Percentiles rank a stretch among this genome's conserved stretches.
Conservation (phyloP, 2,888 invertebrate species). For the Aelia acuminata region DNA sequence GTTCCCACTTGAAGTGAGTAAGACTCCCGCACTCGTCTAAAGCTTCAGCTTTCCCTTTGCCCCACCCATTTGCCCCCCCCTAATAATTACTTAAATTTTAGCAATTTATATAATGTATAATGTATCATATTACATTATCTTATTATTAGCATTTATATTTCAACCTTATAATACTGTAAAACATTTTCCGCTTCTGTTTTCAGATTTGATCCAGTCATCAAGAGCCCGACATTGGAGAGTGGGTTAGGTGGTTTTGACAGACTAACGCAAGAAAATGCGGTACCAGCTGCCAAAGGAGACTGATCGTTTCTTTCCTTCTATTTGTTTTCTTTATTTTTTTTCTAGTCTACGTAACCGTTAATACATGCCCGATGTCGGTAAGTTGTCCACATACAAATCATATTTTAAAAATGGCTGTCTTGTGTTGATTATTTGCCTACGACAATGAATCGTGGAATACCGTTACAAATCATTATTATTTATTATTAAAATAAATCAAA, state of each 20-base stretch:
- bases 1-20: too few species aligned
- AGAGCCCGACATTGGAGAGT: constrained; percentile 50
- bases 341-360: constrained; percentile 54
- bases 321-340: neutral
- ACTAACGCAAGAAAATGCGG: constrained; percentile 47
- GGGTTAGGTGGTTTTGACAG: constrained; percentile 50
- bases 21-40: too few species aligned
- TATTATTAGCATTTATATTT: neutral
- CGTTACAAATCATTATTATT: too few species aligned
- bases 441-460: too few species aligned
- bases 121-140: too few species aligned
- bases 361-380: neutral
- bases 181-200: too few species aligned
- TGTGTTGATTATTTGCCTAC: too few species aligned
- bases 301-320: constrained; percentile 5
- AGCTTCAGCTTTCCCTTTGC: too few species aligned
- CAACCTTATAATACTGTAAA: neutral
- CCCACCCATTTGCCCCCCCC: too few species aligned
- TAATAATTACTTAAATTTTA: too few species aligned
- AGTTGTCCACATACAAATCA: neutral
- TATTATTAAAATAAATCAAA: too few species aligned
- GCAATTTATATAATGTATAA: too few species aligned
- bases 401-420: neutral
- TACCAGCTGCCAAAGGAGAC: constrained; percentile 58
- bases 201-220: constrained; percentile 52